Evolutionary conservation across 1,140 invertebrate species (phyloP).

Genomic region (Brachionus sp.): DNA sequence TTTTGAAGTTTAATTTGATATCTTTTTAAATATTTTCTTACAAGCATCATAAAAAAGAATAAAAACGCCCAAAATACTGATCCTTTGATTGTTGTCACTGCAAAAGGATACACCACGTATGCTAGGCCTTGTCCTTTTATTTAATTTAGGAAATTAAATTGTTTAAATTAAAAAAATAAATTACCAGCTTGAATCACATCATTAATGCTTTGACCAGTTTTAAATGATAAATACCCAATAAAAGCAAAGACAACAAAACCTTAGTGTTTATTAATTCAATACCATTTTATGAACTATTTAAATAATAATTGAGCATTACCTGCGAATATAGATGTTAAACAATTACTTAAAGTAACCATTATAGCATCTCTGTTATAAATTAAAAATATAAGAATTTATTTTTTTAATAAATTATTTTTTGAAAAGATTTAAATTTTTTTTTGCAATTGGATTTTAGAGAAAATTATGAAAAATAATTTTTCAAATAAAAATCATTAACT

Average conservation of each 20-base stretch:
- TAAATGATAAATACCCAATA: slow-evolving; percentile 88
- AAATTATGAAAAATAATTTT: not conserved
- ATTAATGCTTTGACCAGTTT: slow-evolving; percentile 75
- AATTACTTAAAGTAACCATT: slow-evolving; percentile 90
- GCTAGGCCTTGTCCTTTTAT: slow-evolving; percentile 27
- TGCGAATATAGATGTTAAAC: slow-evolving; percentile 93
- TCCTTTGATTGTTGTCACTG: slow-evolving; percentile 46
- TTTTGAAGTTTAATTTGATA: not conserved
- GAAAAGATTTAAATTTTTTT: no score
- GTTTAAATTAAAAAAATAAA: not conserved
- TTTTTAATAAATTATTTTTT: no score
- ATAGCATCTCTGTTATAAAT: slow-evolving; percentile 71
- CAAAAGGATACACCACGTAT: slow-evolving; percentile 45
- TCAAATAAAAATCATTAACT: not conserved
- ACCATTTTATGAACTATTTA: not conserved
- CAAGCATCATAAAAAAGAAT: slow-evolving; percentile 49
- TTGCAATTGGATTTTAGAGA: no score
- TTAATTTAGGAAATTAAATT: not conserved
- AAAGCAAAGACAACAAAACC: slow-evolving; percentile 94
- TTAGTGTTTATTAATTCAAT: not conserved
- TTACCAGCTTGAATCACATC: slow-evolving; percentile 74
- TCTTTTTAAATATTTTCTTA: not conserved
- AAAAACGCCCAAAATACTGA: slow-evolving; percentile 47
- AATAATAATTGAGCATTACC: slow-evolving; percentile 59
- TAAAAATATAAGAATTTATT: no score